Evolutionary conservation across 2,888 invertebrate species (phyloP).

Genomic region (Drosophila conformis): DNA sequence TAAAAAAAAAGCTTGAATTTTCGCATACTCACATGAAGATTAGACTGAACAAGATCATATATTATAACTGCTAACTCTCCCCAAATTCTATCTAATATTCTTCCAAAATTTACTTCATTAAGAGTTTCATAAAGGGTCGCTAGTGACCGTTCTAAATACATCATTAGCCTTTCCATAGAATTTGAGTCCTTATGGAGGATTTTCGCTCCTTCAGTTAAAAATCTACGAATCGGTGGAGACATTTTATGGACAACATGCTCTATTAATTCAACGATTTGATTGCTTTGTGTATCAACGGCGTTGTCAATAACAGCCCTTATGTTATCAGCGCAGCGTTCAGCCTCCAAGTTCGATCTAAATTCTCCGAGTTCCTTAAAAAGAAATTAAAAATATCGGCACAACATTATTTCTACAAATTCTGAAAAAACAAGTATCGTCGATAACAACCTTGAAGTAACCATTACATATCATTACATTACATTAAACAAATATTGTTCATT

Average conservation of each 20-base stretch:
- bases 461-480: not conserved
- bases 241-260: slow-evolving; percentile 94
- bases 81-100: slow-evolving; percentile 95
- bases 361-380: slow-evolving; percentile 89
- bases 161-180: slow-evolving; percentile 94
- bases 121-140: slow-evolving; percentile 93
- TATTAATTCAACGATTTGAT: slow-evolving; percentile 94
- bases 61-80: slow-evolving; percentile 92
- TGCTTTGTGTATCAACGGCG: slow-evolving; percentile 94
- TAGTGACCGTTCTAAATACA: slow-evolving; percentile 96
- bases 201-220: slow-evolving; percentile 93
- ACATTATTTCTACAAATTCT: not conserved
- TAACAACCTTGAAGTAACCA: not conserved
- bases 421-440: not conserved
- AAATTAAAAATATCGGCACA: not conserved
- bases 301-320: slow-evolving; percentile 93
- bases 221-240: slow-evolving; percentile 91
- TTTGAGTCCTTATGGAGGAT: slow-evolving; percentile 91
- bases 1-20: slow-evolving; percentile 82
- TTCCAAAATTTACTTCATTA: slow-evolving; percentile 95
- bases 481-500: not conserved
- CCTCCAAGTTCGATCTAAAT: slow-evolving; percentile 90
- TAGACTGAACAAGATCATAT: slow-evolving; percentile 90
- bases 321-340: slow-evolving; percentile 92
- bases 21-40: slow-evolving; percentile 87